These are phyloP conservation scores for Drosophila cracens DNA, from an alignment of 2,888 invertebrate genomes.

Conservation along the genomic window DNA sequence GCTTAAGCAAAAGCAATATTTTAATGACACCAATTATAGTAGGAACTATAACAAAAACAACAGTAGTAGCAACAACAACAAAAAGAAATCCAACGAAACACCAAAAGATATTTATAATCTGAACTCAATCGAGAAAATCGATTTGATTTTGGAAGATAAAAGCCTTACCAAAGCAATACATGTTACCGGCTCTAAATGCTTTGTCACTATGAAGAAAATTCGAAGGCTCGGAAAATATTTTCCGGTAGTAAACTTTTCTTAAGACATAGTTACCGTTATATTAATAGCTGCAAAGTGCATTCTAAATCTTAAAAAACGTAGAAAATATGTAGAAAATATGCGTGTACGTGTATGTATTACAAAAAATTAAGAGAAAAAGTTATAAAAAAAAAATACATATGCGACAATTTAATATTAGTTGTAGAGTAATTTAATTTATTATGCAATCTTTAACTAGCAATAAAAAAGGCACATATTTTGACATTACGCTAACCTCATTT, in stretches of 20 bases:
- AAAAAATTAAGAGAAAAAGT: slow-evolving; percentile 44
- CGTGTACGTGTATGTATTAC: slow-evolving; percentile 65
- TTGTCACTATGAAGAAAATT: slow-evolving; percentile 86
- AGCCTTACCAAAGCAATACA: slow-evolving; percentile 84
- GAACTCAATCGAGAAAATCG: slow-evolving; percentile 84
- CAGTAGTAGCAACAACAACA: slow-evolving; percentile 42
- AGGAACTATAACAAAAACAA: slow-evolving; percentile 41
- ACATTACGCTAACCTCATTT: slow-evolving; percentile 52
- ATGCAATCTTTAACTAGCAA: slow-evolving; percentile 64
- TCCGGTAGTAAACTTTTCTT: slow-evolving; percentile 86
- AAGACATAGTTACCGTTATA: slow-evolving; percentile 49
- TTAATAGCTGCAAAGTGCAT: slow-evolving; percentile 70
- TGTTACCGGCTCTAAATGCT: slow-evolving; percentile 83
- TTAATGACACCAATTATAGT: slow-evolving; percentile 64
- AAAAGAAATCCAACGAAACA: slow-evolving; percentile 75
- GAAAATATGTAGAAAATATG: slow-evolving; percentile 77
- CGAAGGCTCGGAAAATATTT: slow-evolving; percentile 89
- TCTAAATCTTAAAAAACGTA: slow-evolving; percentile 68
- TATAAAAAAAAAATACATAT: slow-evolving; percentile 61
- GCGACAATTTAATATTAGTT: slow-evolving; percentile 69
- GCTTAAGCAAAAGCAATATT: slow-evolving; percentile 72
- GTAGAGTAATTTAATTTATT: slow-evolving; percentile 75
- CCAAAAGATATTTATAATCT: slow-evolving; percentile 83
- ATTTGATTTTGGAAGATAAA: slow-evolving; percentile 84
- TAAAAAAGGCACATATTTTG: slow-evolving; percentile 62